These are phyloP conservation scores for Cavia aperea DNA, from an alignment of 2,113 vertebrate genomes.

Conservation along the genomic window DNA sequence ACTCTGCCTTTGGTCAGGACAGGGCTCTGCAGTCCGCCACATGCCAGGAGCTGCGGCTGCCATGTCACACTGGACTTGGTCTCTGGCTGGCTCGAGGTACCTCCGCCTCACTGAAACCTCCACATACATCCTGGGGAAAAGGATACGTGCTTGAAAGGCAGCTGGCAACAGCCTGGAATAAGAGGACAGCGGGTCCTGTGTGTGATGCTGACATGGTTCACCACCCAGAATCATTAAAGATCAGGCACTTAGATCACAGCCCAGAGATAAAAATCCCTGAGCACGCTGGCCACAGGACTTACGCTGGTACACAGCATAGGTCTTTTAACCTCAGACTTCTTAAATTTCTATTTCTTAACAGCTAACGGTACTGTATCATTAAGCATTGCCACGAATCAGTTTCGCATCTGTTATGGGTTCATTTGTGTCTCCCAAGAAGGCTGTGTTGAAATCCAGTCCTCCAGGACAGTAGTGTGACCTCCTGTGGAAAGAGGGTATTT, in stretches of 20 bases:
- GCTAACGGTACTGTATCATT: background rate
- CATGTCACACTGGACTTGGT: background rate
- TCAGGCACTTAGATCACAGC: background rate
- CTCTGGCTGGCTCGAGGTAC: background rate
- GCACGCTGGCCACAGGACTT: background rate
- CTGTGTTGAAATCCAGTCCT: background rate
- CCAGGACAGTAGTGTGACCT: background rate
- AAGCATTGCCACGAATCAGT: background rate
- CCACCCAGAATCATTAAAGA: background rate
- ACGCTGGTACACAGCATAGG: background rate
- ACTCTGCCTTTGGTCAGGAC: background rate
- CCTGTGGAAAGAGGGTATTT: background rate
- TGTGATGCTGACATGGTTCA: background rate
- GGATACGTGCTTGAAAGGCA: background rate
- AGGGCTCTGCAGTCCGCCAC: accelerated
- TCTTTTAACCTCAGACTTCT: background rate
- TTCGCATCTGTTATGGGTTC: background rate
- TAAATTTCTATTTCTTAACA: background rate
- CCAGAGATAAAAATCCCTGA: background rate
- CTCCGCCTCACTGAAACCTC: background rate
- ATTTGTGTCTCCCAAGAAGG: background rate
- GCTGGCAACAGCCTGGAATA: background rate
- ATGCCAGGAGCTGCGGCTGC: background rate
- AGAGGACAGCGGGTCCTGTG: background rate
- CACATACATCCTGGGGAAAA: background rate